Percentiles rank a stretch among this genome's conserved stretches.
Evolutionary conservation across 2,113 vertebrate species (phyloP).

Genomic region (Bombycilla garrulus): DNA sequence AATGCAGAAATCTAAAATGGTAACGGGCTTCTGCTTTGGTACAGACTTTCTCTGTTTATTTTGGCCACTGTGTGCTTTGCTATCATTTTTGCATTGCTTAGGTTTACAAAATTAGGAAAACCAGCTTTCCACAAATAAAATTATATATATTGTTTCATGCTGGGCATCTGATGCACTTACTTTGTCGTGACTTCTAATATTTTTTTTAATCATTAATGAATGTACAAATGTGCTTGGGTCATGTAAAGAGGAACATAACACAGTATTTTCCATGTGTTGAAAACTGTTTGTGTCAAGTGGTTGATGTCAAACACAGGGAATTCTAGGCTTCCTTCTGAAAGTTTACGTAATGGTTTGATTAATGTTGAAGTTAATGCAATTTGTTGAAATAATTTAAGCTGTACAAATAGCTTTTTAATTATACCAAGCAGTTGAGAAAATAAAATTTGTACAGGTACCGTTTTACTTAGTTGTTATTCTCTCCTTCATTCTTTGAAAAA

Average conservation of each 20-base stretch:
- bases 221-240: background rate
- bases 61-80: background rate
- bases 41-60: background rate
- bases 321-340: background rate
- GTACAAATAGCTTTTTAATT: conserved; percentile 16
- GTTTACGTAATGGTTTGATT: conserved; percentile 15
- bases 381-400: conserved; percentile 21
- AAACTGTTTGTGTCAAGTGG: background rate
- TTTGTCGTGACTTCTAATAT: background rate
- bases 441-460: background rate
- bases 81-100: background rate
- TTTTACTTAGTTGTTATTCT: background rate
- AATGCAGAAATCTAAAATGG: background rate
- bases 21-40: background rate
- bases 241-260: background rate
- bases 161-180: background rate
- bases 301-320: background rate
- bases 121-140: background rate
- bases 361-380: conserved; percentile 18
- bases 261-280: background rate
- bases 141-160: background rate
- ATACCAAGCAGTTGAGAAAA: background rate
- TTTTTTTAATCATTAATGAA: background rate
- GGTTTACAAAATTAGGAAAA: background rate
- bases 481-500: background rate